Evolutionary conservation across 2,797 vertebrate species (phyloP).

Genomic region (Merluccius polli): DNA sequence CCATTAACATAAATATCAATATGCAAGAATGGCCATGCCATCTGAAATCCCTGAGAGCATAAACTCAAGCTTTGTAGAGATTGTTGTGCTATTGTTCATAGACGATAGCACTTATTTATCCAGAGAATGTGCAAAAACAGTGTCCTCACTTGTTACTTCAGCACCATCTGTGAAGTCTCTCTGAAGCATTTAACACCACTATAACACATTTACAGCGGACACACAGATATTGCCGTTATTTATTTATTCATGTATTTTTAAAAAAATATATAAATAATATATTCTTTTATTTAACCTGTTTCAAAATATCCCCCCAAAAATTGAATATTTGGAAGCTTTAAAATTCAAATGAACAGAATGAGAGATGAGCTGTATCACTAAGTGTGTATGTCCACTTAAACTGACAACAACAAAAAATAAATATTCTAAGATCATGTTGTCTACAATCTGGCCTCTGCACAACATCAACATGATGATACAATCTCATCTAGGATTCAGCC

Average conservation of each 20-base stretch:
- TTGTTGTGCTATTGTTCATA: not conserved
- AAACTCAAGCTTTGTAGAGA: not conserved
- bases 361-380: not conserved
- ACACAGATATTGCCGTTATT: not conserved
- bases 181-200: not conserved
- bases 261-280: not conserved
- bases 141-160: not conserved
- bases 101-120: not conserved
- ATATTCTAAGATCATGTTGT: not conserved
- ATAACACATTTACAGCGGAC: not conserved
- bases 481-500: not conserved
- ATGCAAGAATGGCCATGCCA: not conserved
- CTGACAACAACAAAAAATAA: not conserved
- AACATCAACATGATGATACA: not conserved
- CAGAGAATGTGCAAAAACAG: not conserved
- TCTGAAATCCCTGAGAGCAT: not conserved
- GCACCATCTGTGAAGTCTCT: not conserved
- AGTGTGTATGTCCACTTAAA: not conserved
- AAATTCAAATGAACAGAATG: not conserved
- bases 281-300: not conserved
- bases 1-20: not conserved
- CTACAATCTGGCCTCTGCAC: not conserved
- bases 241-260: not conserved
- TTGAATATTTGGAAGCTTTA: not conserved
- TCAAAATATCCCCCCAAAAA: not conserved